Base-by-base conservation (phyloP, 1,140 invertebrate species). In the Apolygus lucorum region DNA sequence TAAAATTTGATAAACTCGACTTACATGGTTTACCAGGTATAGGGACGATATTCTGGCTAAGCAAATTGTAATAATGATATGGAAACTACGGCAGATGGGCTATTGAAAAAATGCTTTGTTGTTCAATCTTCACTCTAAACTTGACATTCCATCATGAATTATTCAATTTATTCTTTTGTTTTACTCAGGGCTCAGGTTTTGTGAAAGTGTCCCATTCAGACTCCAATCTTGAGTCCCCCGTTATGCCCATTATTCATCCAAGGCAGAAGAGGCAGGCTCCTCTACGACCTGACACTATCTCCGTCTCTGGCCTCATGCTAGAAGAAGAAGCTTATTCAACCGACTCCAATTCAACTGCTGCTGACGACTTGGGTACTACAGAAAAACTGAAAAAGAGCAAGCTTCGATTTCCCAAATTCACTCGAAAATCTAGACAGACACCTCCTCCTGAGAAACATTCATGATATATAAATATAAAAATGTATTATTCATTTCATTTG, bases 301-400 rank as follows among this genome's bases (percentile, higher is more conserved):
- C 28, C n/a, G 62, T 29, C 14, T n/a, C 59, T 34, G 69, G 63
- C 14, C 0, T 75, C 77, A 73, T 77, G 76, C 1, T 81, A 49
- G 79, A 80, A 68, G 81, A 82, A 67, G 81, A 82, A 70, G 80
- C 81, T 17, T 75, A 81, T 0, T 82, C 81, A 0, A 83, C 82
- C 4, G 82, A 83, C 73, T 82, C 81, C 2, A 82, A 81, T 74
- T 82, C 81, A n/a, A 82, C 80, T 25, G 77, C 77, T 22, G 79
- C 80, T 70, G 81, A 82, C 65, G 80, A 82, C 64, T 14, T 71
- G 22, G 28, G 17, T 25, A 63, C 67, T 21, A 79, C 80, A 59
- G 69, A 77, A 24, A 81, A 81, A 68, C 74, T 76, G 25, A 76
- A 81, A 68, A 82, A 81, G 73, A 74, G 81, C 24, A 77, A 79